Conservation (phyloP, 1,140 invertebrate species). For the Panulirus ornatus region DNA sequence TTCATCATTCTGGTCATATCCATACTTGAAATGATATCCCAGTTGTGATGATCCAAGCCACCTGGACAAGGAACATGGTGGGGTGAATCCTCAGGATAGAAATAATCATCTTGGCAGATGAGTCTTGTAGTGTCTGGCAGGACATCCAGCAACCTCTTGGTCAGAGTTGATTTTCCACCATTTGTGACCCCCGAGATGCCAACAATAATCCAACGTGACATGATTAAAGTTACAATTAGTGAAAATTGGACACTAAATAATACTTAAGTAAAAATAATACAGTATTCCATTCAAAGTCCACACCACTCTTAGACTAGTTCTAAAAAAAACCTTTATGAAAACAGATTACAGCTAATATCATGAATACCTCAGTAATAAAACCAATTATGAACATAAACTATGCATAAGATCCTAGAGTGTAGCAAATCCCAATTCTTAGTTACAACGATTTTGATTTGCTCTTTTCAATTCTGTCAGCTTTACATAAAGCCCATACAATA, state of each 20-base stretch:
- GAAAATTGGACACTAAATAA: too few species aligned
- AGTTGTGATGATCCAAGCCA: slow-evolving; percentile 87
- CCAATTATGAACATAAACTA: not conserved
- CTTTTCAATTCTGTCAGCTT: slow-evolving; percentile 5
- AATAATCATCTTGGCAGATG: slow-evolving; percentile 89
- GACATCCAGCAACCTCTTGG: slow-evolving; percentile 78
- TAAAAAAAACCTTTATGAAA: too few species aligned
- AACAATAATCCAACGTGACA: slow-evolving; percentile 83
- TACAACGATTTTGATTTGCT: slow-evolving; percentile 10
- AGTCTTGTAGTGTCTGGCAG: slow-evolving; percentile 81
- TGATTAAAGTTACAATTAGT: slow-evolving; percentile 49
- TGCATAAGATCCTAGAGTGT: not conserved
- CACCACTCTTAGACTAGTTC: too few species aligned
- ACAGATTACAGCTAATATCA: too few species aligned
- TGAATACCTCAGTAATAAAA: too few species aligned
- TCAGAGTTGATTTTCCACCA: slow-evolving; percentile 88
- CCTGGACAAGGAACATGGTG: slow-evolving; percentile 81
- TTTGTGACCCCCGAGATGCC: slow-evolving; percentile 88
- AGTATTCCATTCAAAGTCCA: too few species aligned
- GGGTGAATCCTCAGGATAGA: slow-evolving; percentile 84
- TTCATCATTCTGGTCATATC: slow-evolving; percentile 86
- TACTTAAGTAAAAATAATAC: too few species aligned
- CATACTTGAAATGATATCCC: slow-evolving; percentile 85
- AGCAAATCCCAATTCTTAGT: not conserved
- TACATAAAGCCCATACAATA: slow-evolving; percentile 34